These are phyloP conservation scores for Octonoba sinensis DNA, from an alignment of 2,888 invertebrate genomes.

Conservation along the genomic window DNA sequence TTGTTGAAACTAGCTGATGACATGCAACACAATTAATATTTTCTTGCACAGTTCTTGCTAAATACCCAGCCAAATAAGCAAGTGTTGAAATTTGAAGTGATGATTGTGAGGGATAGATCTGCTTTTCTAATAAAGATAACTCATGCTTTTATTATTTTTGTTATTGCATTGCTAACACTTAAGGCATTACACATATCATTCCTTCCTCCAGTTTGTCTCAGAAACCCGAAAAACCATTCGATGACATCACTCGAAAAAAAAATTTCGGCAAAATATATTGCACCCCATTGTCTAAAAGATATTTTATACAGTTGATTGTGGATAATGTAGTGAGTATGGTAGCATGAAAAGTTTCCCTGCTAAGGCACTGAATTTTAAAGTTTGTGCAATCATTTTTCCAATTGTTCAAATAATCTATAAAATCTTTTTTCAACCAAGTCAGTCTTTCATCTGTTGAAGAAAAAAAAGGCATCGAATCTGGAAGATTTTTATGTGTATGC, in stretches of 20 bases:
- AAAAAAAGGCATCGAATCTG: constrained; percentile 1
- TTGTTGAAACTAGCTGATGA: background rate
- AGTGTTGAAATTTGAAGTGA: background rate
- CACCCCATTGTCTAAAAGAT: background rate
- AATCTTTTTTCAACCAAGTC: constrained; percentile 4
- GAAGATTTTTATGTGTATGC: background rate
- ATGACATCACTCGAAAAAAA: constrained; percentile 4
- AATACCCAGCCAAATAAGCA: background rate
- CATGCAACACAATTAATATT: too few relatives aligned
- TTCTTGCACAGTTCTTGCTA: background rate
- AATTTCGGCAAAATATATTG: background rate
- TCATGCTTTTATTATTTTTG: background rate
- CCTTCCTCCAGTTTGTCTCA: background rate
- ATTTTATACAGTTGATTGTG: background rate
- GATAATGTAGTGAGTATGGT: background rate
- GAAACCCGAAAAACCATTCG: background rate
- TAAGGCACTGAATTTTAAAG: background rate
- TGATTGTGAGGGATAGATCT: background rate
- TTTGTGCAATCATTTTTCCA: background rate
- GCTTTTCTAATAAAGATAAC: background rate
- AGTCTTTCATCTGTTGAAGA: background rate
- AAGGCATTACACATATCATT: constrained; percentile 6
- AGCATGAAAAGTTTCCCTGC: background rate
- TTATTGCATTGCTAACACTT: background rate
- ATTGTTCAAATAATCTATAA: background rate